These are phyloP conservation scores for Drosophila subsilvestris DNA, from an alignment of 2,888 invertebrate genomes.

Conservation along the genomic window DNA sequence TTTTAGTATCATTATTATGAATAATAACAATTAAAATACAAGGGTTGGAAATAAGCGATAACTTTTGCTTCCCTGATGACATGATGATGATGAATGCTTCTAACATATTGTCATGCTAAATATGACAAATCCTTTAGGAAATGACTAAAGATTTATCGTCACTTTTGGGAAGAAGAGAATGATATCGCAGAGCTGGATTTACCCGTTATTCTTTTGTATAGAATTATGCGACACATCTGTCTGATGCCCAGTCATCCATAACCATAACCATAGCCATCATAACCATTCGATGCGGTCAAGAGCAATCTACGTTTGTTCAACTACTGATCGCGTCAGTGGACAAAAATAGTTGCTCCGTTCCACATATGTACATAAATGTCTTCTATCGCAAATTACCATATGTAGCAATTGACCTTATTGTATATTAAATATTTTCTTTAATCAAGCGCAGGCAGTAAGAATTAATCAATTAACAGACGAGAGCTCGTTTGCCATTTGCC, in stretches of 20 bases:
- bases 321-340: constrained; percentile 46
- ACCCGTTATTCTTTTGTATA: neutral
- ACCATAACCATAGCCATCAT: no score
- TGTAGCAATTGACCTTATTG: constrained; percentile 78
- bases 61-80: no score
- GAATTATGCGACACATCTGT: constrained; percentile 32
- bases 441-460: constrained; percentile 71
- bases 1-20: no score
- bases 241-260: constrained; percentile 4
- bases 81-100: no score
- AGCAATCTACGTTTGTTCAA: constrained; percentile 18
- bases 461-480: constrained; percentile 74
- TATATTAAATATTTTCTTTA: constrained; percentile 73
- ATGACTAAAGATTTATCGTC: no score
- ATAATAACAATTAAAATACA: no score
- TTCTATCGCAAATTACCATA: constrained; percentile 71
- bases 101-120: neutral
- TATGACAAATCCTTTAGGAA: neutral
- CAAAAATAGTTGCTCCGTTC: constrained; percentile 54
- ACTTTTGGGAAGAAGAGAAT: neutral
- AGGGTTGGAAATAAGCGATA: neutral
- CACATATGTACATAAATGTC: constrained; percentile 17
- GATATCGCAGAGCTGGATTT: neutral
- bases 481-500: constrained; percentile 74
- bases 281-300: constrained; percentile 29